Base-by-base conservation (phyloP, 37 sponge, comb jelly and placozoan species). In the Ephydatia muelleri region DNA sequence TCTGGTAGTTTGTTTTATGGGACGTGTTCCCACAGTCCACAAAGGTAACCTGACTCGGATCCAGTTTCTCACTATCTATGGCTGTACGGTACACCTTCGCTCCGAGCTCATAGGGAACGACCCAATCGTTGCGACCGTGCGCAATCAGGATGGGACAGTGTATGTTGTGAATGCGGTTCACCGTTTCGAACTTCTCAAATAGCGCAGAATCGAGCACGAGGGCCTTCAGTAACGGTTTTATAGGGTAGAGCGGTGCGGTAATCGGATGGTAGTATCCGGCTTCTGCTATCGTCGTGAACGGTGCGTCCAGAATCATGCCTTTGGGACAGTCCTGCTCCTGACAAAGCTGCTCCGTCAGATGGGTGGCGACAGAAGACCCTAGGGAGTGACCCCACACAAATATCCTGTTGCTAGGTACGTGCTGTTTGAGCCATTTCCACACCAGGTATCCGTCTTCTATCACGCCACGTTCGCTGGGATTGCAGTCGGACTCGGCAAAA, bases 311-410 rank as follows among this genome's bases (percentile, higher is more conserved):
- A 57, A 95, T 72, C 0, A 95, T 16, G 16, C 93, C 95, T 25
- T 57, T 25, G 6, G 87, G 90, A 16, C 38, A 49, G 19, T 30
- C 25, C 28, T 72, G 49, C 21, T 73, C 47, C 0, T 6, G 13
- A n/a, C 78, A 83, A 9, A 91, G 73, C 34, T 78, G 73, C 30
- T 74, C 40, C 0, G 91, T 36, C n/a, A 92, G 71, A 16, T 92
- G 80, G 11, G 95, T 88, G 38, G 93, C 82, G 36, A 92, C 88
- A 8, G 91, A 93, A 33, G 91, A 86, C 9, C 97, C 97, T 5
- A 97, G 83, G 32, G 97, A 97, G 68, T 97, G 97, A 0, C 97
- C 97, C 94, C 92, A 97, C n/a, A 97, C 30, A 47, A 85, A 88
- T 8, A 97, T 40, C 30, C 76, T 49, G 28, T 89, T 48, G 1